Evolutionary conservation across 2,797 vertebrate genomes (phyloP), one percentile per base, ranked within the genome.

Genomic region (Psittacula echo): DNA sequence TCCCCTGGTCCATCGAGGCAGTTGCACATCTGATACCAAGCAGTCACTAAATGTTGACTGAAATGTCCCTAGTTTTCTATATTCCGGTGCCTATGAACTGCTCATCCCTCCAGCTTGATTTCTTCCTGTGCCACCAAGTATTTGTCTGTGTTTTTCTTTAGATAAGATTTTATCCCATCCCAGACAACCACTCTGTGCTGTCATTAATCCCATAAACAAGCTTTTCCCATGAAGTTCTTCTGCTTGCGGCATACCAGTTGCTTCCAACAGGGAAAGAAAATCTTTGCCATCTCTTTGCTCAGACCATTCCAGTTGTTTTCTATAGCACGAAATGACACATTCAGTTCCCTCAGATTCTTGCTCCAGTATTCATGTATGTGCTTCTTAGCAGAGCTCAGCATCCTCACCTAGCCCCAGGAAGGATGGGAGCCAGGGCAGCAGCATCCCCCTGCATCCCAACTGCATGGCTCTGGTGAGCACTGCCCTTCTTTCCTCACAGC

Each of bases 91-190:
- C 83, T 79, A 2, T 20, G 66, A 58, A 18, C 8, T 42, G 41
- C 56, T 68, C 66, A 32, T 70, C 71, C 44, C 37, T 89, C 80
- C 77, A 92, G 60, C 90, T 56, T 91, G 70, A 73, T 48, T 90
- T 88, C 58, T 88, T 95, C 71, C 66, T 89, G 41, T 93, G 51
- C 67, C 84, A 90, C 74, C 77, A 87, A 82, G n/a, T 56, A 70
- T 87, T 67, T 7, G 0, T 64, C 88, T 84, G 58, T 94, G 86
- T 76, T 94, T 93, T 94, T 70, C 91, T 91, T 94, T 29, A 95
- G 90, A 94, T 95, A 95, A 96, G 66, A 29, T 70, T 93, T 94
- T 88, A 91, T 90, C 70, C 70, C 54, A 72, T 68, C 71, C 41
- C 79, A 90, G 70, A 83, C 80, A 88, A 62, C 66, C 29, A 27